These are phyloP conservation scores for Atherix ibis DNA, from an alignment of 2,888 invertebrate species.

Conservation along the genomic window DNA sequence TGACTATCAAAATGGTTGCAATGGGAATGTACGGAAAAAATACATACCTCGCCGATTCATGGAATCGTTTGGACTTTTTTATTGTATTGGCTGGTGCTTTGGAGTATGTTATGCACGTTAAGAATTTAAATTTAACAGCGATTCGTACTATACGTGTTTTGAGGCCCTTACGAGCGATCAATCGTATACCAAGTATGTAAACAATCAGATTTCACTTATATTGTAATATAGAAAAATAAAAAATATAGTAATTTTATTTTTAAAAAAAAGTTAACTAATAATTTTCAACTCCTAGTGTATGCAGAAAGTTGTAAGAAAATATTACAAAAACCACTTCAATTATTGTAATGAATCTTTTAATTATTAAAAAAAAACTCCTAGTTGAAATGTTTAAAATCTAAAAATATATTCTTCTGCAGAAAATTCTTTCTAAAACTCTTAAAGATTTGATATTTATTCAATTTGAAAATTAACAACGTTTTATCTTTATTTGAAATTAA, in stretches of 20 bases:
- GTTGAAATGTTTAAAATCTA: no score
- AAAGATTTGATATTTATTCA: no score
- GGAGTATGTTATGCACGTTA: constrained; percentile 85
- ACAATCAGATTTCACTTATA: neutral
- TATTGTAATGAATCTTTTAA: no score
- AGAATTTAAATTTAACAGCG: constrained; percentile 95
- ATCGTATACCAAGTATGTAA: constrained; percentile 98
- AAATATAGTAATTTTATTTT: neutral
- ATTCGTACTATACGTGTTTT: constrained; percentile 96
- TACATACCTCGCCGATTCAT: constrained; percentile 92
- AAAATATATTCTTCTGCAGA: no score
- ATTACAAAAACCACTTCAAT: no score
- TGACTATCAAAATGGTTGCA: constrained; percentile 96
- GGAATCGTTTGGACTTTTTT: constrained; percentile 97
- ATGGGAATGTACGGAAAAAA: constrained; percentile 92
- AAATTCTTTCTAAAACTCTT: no score
- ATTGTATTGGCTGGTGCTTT: constrained; percentile 88
- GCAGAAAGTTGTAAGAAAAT: no score
- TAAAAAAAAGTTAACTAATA: constrained; percentile 8
- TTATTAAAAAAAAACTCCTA: no score
- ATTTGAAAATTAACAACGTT: no score
- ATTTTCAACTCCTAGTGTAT: no score
- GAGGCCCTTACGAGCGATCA: constrained; percentile 92
- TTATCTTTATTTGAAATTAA: no score
- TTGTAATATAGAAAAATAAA: neutral